phyloP scores from a whole-genome alignment of 2,888 invertebrate species.

The Dryadula phaetusa region DNA sequence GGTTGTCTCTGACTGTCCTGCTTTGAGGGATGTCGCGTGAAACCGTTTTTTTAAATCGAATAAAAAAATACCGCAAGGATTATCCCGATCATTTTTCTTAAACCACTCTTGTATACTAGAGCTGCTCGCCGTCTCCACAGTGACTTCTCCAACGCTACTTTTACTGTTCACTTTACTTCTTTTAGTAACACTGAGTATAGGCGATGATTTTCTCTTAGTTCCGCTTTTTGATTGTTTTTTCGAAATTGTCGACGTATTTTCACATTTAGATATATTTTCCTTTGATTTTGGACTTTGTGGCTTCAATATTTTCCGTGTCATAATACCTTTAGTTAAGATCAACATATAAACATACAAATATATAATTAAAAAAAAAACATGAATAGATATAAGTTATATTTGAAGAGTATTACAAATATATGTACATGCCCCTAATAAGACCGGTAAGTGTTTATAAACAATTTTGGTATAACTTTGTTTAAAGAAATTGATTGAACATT shows the following conservation, averaged over 20 bases:
- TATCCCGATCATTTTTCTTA: slow-evolving; percentile 48
- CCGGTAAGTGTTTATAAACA: too few relatives aligned
- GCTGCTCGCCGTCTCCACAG: slow-evolving; percentile 43
- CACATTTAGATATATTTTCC: not conserved
- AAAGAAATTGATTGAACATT: too few relatives aligned
- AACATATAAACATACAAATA: not conserved
- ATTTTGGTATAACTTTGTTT: too few relatives aligned
- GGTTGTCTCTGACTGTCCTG: too few relatives aligned
- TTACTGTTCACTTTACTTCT: slow-evolving; percentile 44
- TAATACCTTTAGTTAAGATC: slow-evolving; percentile 27
- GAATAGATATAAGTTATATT: too few relatives aligned
- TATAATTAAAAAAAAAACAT: not conserved
- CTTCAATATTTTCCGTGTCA: slow-evolving; percentile 33
- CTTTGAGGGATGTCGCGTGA: too few relatives aligned
- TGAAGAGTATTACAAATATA: too few relatives aligned
- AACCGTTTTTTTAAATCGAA: too few relatives aligned
- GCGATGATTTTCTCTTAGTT: slow-evolving; percentile 35
- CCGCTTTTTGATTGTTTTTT: slow-evolving; percentile 34
- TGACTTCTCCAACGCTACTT: not conserved
- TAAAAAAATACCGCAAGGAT: slow-evolving; percentile 29
- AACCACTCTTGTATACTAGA: slow-evolving; percentile 66
- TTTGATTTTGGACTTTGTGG: slow-evolving; percentile 7
- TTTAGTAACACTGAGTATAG: slow-evolving; percentile 42
- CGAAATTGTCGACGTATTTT: slow-evolving; percentile 45
- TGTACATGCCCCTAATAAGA: too few relatives aligned